Evolutionary conservation across 2,888 invertebrate species (phyloP).

Genomic region (Adelognathus sp.): DNA sequence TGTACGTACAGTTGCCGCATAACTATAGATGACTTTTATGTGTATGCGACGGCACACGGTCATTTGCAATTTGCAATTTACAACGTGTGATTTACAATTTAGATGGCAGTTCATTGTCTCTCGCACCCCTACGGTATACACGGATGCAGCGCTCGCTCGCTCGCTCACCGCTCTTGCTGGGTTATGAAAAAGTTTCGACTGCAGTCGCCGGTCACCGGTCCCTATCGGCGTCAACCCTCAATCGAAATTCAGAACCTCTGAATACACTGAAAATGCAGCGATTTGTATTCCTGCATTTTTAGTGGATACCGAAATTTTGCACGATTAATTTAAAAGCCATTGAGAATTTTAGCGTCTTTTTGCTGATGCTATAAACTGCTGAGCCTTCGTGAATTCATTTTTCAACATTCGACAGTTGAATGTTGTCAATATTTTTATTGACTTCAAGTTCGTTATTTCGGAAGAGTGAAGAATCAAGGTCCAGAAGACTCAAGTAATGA

Average conservation of each 20-base stretch:
- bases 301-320: not conserved
- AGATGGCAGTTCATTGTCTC: slow-evolving; percentile 75
- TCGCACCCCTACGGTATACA: slow-evolving; percentile 55
- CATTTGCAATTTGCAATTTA: slow-evolving; percentile 73
- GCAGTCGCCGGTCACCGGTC: slow-evolving; percentile 10
- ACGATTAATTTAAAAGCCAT: not conserved
- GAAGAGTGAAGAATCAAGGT: too few relatives aligned
- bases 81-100: slow-evolving; percentile 77
- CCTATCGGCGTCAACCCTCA: not conserved
- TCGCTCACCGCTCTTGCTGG: slow-evolving; percentile 45
- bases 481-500: too few relatives aligned
- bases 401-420: not conserved
- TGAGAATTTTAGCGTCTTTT: not conserved
- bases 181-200: slow-evolving; percentile 70
- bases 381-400: not conserved
- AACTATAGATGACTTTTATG: not conserved
- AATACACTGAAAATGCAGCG: not conserved
- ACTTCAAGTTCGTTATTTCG: not conserved
- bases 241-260: not conserved
- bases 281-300: too few relatives aligned
- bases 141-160: not conserved
- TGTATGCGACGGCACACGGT: slow-evolving; percentile 35
- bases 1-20: not conserved
- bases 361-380: not conserved
- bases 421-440: not conserved